Evolutionary conservation across 2,888 invertebrate genomes (phyloP).

Genomic region (Nemapogon koenigi): DNA sequence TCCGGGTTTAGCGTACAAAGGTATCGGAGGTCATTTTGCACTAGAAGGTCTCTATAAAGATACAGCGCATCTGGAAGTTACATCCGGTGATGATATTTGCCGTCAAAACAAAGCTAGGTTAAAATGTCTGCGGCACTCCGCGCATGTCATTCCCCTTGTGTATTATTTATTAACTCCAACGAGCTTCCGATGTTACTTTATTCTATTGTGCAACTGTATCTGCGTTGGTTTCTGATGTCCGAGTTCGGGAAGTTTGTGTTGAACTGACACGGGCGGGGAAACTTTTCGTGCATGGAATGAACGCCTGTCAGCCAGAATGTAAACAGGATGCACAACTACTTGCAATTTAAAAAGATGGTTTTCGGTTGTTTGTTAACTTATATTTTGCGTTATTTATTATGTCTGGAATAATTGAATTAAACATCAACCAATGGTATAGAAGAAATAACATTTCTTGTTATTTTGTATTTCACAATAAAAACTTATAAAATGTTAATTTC

Average conservation of each 20-base stretch:
- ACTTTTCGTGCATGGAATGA: constrained; percentile 63
- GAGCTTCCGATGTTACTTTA: constrained; percentile 63
- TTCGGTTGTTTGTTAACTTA: constrained; percentile 14
- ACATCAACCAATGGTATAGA: too few species aligned
- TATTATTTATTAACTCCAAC: constrained; percentile 65
- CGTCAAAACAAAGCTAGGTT: constrained; percentile 55
- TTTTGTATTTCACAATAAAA: too few species aligned
- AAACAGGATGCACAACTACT: constrained; percentile 48
- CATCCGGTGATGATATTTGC: constrained; percentile 55
- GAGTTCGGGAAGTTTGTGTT: constrained; percentile 42
- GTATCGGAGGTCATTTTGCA: constrained; percentile 25
- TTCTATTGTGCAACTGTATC: constrained; percentile 58
- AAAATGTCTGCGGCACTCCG: constrained; percentile 40
- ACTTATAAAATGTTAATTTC: too few species aligned
- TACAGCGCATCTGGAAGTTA: constrained; percentile 31
- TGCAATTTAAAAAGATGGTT: constrained; percentile 22
- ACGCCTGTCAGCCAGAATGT: constrained; percentile 52
- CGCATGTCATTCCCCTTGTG: constrained; percentile 54
- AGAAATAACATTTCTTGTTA: too few species aligned
- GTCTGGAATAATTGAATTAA: too few species aligned
- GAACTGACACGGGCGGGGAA: constrained; percentile 51
- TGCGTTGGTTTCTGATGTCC: constrained; percentile 50
- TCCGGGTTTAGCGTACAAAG: constrained; percentile 2
- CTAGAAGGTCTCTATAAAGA: constrained; percentile 39
- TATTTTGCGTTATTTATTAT: too few species aligned